Conservation (phyloP, 2,797 vertebrate species). For the Prionace glauca region DNA sequence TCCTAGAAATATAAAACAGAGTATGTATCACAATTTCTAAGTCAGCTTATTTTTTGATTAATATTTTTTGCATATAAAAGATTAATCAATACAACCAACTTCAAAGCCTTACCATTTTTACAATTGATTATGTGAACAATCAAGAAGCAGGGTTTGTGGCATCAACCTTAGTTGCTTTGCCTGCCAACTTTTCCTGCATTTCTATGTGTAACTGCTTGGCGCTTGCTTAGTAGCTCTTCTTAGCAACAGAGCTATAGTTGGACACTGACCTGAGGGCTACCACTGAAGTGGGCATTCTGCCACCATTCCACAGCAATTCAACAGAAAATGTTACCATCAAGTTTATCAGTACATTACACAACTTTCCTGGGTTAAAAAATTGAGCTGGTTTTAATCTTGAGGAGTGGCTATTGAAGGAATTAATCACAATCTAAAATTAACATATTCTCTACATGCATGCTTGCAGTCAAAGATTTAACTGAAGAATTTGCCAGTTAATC, state of each 20-base stretch:
- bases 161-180: background rate
- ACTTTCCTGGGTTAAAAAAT: background rate
- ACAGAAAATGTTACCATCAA: background rate
- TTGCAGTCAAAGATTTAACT: background rate
- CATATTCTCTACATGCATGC: background rate
- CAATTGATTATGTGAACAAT: background rate
- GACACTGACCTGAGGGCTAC: background rate
- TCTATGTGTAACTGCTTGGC: background rate
- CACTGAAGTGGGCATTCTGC: background rate
- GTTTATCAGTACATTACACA: background rate
- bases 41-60: background rate
- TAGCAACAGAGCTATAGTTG: background rate
- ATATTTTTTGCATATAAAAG: background rate
- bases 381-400: background rate
- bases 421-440: background rate
- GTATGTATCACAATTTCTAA: background rate
- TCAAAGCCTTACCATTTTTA: background rate
- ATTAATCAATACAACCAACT: background rate
- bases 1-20: constrained; percentile 59
- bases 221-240: background rate
- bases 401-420: background rate
- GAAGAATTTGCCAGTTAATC: background rate
- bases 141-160: background rate
- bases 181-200: background rate
- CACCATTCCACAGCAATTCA: background rate